Evolutionary conservation across 2,113 vertebrate species (phyloP).

Genomic region (Mystacornis crossleyi): DNA sequence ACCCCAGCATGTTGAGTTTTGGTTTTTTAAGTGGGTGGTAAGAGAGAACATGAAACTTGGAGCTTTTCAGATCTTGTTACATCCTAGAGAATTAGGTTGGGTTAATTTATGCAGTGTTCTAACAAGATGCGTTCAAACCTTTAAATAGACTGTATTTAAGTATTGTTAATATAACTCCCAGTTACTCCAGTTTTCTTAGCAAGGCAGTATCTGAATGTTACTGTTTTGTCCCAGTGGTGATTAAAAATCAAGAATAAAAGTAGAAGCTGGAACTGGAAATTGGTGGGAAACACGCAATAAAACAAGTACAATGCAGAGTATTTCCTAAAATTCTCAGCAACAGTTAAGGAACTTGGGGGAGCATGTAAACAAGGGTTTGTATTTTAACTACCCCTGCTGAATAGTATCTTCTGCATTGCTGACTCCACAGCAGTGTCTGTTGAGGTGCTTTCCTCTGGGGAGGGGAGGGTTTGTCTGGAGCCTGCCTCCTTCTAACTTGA

Average conservation of each 20-base stretch:
- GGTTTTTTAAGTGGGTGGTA: constrained; percentile 24
- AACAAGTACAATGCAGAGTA: not conserved
- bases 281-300: not conserved
- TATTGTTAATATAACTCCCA: constrained; percentile 20
- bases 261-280: not conserved
- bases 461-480: not conserved
- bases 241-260: not conserved
- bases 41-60: constrained; percentile 15
- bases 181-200: constrained; percentile 18
- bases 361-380: not conserved
- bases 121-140: not conserved
- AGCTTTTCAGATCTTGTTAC: constrained; percentile 29
- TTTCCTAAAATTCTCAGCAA: not conserved
- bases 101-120: constrained; percentile 60
- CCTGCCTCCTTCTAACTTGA: not conserved
- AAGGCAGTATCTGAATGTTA: not conserved
- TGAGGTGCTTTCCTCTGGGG: not conserved
- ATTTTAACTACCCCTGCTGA: not conserved
- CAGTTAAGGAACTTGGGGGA: not conserved
- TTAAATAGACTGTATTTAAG: constrained; percentile 54
- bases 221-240: not conserved
- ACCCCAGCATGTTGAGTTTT: not conserved
- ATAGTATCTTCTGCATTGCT: not conserved
- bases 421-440: not conserved
- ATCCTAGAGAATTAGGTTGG: constrained; percentile 28